Evolutionary conservation across 2,797 vertebrate species (phyloP).

Genomic region (Spheniscus humboldti): DNA sequence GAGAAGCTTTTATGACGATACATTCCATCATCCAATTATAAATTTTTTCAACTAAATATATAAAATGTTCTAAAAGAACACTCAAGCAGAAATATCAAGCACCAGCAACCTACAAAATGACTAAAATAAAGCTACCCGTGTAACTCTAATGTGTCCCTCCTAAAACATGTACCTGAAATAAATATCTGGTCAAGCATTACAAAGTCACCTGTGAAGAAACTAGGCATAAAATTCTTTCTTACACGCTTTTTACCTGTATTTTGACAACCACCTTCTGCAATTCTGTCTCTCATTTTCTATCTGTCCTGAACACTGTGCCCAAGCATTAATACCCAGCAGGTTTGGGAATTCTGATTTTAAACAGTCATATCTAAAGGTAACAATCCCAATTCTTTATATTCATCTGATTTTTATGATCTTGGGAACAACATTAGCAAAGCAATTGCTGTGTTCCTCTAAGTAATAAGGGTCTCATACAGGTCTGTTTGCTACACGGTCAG

Average conservation of each 20-base stretch:
- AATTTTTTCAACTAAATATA: not conserved
- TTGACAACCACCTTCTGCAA: not conserved
- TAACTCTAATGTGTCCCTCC: not conserved
- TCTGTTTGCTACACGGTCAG: not conserved
- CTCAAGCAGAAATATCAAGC: not conserved
- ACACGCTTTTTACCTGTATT: not conserved
- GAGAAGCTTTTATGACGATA: not conserved
- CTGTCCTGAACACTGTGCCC: not conserved
- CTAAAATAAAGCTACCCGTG: not conserved
- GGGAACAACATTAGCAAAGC: not conserved
- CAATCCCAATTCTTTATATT: not conserved
- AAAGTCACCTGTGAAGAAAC: not conserved
- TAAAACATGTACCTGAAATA: not conserved
- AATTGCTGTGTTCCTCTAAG: not conserved
- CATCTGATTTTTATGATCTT: not conserved
- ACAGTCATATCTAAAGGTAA: not conserved
- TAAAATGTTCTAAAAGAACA: not conserved
- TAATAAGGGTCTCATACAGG: not conserved
- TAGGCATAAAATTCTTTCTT: not conserved
- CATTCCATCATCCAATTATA: not conserved
- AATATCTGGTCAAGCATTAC: not conserved
- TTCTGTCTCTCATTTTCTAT: not conserved
- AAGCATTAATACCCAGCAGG: not conserved
- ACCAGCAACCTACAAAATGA: not conserved
- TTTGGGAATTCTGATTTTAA: not conserved